These are phyloP conservation scores for Drosophila prolongata DNA, from an alignment of 2,888 invertebrate genomes.

Conservation along the genomic window DNA sequence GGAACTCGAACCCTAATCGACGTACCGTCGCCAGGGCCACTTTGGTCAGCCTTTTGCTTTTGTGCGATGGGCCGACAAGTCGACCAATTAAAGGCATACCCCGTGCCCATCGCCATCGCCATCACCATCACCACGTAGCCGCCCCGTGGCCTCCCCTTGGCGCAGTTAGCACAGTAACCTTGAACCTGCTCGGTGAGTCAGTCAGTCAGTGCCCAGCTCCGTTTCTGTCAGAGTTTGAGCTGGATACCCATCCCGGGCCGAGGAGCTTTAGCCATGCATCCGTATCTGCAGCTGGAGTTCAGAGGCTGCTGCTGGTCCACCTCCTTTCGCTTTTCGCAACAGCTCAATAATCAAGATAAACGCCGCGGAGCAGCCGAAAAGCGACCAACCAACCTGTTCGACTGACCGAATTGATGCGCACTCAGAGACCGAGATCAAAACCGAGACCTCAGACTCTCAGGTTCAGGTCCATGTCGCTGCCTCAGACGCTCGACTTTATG, in stretches of 20 bases:
- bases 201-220: slow-evolving; percentile 37
- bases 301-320: slow-evolving; percentile 42
- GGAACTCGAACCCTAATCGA: slow-evolving; percentile 60
- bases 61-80: slow-evolving; percentile 64
- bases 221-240: slow-evolving; percentile 40
- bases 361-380: slow-evolving; percentile 55
- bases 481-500: slow-evolving; percentile 46
- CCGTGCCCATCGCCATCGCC: slow-evolving; percentile 19
- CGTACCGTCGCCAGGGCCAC: slow-evolving; percentile 42
- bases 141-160: background rate
- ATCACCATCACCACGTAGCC: slow-evolving; percentile 1
- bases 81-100: slow-evolving; percentile 80
- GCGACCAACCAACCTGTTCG: slow-evolving; percentile 72
- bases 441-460: background rate
- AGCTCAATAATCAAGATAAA: slow-evolving; percentile 75
- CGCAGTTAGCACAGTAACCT: slow-evolving; percentile 79
- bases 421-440: slow-evolving; percentile 20
- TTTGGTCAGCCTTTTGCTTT: slow-evolving; percentile 31
- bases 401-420: slow-evolving; percentile 76
- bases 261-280: slow-evolving; percentile 10
- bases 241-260: slow-evolving; percentile 32
- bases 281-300: slow-evolving; percentile 48
- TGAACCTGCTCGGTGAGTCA: slow-evolving; percentile 76
- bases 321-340: slow-evolving; percentile 52
- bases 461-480: slow-evolving; percentile 11